Evolutionary conservation across 2,113 vertebrate genomes (phyloP).

Genomic region (Rhynchomys soricoides): DNA sequence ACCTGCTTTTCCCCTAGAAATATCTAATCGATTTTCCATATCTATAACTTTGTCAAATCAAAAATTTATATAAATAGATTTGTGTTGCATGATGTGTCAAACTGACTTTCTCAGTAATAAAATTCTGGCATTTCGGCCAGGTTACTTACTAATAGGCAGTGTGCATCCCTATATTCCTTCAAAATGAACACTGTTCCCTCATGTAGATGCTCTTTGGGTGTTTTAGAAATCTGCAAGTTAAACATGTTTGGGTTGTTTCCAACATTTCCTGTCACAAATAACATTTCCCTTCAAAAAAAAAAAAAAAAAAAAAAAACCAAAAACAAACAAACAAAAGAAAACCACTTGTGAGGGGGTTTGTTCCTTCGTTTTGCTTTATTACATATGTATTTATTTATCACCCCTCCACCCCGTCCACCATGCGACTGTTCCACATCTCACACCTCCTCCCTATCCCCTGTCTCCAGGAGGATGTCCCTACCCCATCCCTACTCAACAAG

Average conservation of each 20-base stretch:
- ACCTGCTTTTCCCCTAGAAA: not conserved
- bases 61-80: not conserved
- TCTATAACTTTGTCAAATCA: not conserved
- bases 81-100: not conserved
- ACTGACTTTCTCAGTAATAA: not conserved
- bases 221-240: not conserved
- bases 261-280: not conserved
- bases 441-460: no score
- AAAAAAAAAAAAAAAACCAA: no score
- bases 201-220: no score
- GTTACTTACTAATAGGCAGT: not conserved
- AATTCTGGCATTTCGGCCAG: not conserved
- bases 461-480: no score
- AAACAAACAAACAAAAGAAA: no score
- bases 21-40: not conserved
- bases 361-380: no score
- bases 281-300: not conserved
- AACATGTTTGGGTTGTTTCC: not conserved
- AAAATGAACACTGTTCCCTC: no score
- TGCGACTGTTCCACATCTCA: no score
- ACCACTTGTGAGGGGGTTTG: not conserved
- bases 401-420: no score
- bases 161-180: fast-evolving
- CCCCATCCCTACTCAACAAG: no score
- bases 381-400: no score